A percentile compares a stretch with the other conserved stretches of the same genome.
Evolutionary conservation across 2,797 vertebrate genomes (phyloP).

Genomic region (Ambastaia sidthimunki): DNA sequence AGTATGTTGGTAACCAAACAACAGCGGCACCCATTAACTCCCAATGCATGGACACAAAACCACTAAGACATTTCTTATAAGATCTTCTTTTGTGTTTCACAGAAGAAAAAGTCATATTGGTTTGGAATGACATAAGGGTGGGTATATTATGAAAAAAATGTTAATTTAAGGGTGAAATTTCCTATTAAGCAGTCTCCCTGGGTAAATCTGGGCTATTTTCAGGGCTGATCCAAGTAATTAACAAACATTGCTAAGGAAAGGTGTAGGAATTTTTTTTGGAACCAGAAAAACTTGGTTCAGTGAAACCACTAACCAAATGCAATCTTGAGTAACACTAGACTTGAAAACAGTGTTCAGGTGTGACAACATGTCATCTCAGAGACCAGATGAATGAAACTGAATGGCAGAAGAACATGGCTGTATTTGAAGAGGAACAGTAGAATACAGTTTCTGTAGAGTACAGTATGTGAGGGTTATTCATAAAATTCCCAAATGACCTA

Average conservation of each 20-base stretch:
- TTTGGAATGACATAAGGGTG: too few species aligned
- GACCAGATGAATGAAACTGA: not conserved
- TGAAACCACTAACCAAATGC: conserved; percentile 65
- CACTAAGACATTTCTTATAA: too few species aligned
- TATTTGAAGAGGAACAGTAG: not conserved
- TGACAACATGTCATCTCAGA: not conserved
- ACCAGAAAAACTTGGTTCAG: conserved; percentile 72
- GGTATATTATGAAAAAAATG: too few species aligned
- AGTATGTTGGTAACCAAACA: too few species aligned
- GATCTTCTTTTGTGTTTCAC: too few species aligned
- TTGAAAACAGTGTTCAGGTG: not conserved
- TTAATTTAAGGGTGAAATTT: not conserved
- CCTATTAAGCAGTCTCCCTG: not conserved
- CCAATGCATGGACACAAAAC: too few species aligned
- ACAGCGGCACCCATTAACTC: too few species aligned
- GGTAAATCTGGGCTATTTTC: too few species aligned
- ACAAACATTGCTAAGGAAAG: conserved; percentile 37
- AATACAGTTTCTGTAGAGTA: too few species aligned
- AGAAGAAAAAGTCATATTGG: too few species aligned
- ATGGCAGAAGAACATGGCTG: not conserved
- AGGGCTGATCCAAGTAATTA: too few species aligned
- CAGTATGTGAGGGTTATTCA: not conserved
- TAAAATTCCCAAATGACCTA: too few species aligned
- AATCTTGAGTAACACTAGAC: conserved; percentile 37
- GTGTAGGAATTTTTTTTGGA: conserved; percentile 31